Evolutionary conservation across 2,888 invertebrate genomes (phyloP), one percentile per base, ranked within the genome.

Genomic region (Xestia xanthographa): DNA sequence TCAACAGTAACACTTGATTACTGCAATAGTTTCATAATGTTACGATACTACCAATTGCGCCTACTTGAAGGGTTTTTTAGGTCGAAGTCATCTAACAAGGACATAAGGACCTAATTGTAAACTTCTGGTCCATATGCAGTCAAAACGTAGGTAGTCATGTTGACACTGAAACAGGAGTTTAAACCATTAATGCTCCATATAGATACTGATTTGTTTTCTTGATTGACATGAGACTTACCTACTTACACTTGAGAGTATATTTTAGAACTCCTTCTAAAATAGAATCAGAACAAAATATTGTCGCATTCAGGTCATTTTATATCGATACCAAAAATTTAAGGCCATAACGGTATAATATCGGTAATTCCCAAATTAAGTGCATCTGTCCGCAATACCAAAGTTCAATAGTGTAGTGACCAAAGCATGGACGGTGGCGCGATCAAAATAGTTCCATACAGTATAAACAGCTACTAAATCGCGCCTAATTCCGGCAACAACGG

Each of bases 391-490:
- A 75, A 73, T 73, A 77, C 62, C 29, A 68, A 74, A 77, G 75
- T 77, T 72, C 50, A 75, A 72, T 71, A 65, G 62, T 63, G 22
- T 60, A 69, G 60, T 67, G 53, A 72, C 72, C 75, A 66, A 66
- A 72, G 73, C 45, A 78, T 74, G 63, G 56, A 38, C 67, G 67
- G 60, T 65, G 43, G 62, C 9, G 73, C 60, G 86, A 83, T 87
- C 72, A 74, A 87, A 87, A 87, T 87, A 87, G 86, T 85, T 60
- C 41, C 65, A 66, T 82, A 82, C 43, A 5, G 67, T 53, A 53
- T 82, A 75, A 67, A 82, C 79, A 74, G 69, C 75, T 63, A 67
- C 62, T 74, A 79, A 86, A 87, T 79, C 74, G 69, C 58, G 76
- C 85, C 83, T 87, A 82, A 88, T 75, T 81, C 75, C 78, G 65